Percentiles rank a stretch among this genome's conserved stretches.
phyloP scores from a whole-genome alignment of 2,888 invertebrate species.

The Colostygia pectinataria region DNA sequence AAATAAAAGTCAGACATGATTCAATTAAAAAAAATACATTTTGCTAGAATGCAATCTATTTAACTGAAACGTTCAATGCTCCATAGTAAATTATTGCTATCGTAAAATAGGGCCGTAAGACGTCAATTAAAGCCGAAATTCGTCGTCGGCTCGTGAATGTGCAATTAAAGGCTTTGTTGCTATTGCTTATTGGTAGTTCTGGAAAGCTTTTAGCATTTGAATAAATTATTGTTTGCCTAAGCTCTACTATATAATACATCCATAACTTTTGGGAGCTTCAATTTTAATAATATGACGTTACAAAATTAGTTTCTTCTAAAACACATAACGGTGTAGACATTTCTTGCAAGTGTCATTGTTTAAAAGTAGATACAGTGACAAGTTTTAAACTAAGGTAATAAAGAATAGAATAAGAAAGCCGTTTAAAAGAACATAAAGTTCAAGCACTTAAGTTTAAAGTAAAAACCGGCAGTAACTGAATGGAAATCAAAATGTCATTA shows the following conservation, averaged over 20 bases:
- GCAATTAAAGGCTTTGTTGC: slow-evolving; percentile 53
- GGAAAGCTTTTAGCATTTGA: slow-evolving; percentile 28
- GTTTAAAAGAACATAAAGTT: slow-evolving; percentile 16
- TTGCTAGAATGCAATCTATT: too few species aligned
- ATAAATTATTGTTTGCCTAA: slow-evolving; percentile 18
- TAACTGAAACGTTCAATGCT: slow-evolving; percentile 47
- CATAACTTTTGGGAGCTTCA: too few species aligned
- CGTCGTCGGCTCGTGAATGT: slow-evolving; percentile 55
- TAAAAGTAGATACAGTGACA: too few species aligned
- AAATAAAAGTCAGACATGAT: too few species aligned
- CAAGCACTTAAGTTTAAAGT: slow-evolving; percentile 1
- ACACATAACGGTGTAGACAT: too few species aligned
- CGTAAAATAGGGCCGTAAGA: slow-evolving; percentile 57
- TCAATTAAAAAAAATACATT: too few species aligned
- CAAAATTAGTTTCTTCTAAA: too few species aligned
- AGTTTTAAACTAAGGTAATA: too few species aligned
- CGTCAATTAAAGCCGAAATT: slow-evolving; percentile 59
- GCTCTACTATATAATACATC: too few species aligned
- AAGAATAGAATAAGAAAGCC: slow-evolving; percentile 4
- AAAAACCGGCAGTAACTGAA: slow-evolving; percentile 12
- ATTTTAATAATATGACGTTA: neutral
- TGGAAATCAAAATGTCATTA: slow-evolving; percentile 23
- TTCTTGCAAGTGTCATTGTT: too few species aligned
- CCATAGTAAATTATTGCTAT: slow-evolving; percentile 56
- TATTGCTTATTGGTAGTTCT: slow-evolving; percentile 50